Percentiles rank a stretch among this genome's conserved stretches.
These are phyloP conservation scores for Myotis lucifugus DNA, from an alignment of 2,113 vertebrate species.

Conservation along the genomic window DNA sequence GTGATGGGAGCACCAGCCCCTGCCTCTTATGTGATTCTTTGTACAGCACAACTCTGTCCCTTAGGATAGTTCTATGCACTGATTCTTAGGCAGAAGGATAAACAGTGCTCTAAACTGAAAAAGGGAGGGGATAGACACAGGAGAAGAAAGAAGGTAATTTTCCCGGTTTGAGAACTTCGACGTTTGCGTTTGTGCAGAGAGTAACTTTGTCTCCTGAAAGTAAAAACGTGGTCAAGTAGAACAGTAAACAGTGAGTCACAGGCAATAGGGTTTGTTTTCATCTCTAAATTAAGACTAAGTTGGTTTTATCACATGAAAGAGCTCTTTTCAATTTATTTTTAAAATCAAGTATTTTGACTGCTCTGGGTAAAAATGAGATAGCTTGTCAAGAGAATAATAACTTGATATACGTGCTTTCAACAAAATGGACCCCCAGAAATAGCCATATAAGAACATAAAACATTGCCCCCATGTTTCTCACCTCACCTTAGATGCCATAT, in stretches of 20 bases:
- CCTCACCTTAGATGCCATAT: not conserved
- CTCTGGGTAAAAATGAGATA: not conserved
- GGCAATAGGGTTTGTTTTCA: not conserved
- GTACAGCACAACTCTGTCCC: not conserved
- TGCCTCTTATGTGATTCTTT: not conserved
- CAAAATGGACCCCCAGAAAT: not conserved
- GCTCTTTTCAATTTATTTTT: not conserved
- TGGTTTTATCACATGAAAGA: not conserved
- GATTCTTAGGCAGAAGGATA: not conserved
- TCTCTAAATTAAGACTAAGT: constrained; percentile 27
- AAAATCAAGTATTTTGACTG: constrained; percentile 36
- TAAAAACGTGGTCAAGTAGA: not conserved
- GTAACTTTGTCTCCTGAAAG: not conserved
- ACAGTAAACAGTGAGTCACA: not conserved
- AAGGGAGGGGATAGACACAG: not conserved
- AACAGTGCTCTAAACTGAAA: not conserved
- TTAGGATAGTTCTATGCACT: not conserved
- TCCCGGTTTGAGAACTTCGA: not conserved
- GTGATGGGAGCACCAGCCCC: not conserved
- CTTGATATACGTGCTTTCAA: not conserved
- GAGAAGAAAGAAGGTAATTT: not conserved
- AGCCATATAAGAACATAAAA: not conserved
- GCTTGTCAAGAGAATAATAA: constrained; percentile 9
- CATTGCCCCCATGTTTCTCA: not conserved
- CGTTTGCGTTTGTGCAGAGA: not conserved